Evolutionary conservation across 1,140 invertebrate species (phyloP), one percentile per base, ranked within the genome.

Genomic region (Protaetia brevitarsis): DNA sequence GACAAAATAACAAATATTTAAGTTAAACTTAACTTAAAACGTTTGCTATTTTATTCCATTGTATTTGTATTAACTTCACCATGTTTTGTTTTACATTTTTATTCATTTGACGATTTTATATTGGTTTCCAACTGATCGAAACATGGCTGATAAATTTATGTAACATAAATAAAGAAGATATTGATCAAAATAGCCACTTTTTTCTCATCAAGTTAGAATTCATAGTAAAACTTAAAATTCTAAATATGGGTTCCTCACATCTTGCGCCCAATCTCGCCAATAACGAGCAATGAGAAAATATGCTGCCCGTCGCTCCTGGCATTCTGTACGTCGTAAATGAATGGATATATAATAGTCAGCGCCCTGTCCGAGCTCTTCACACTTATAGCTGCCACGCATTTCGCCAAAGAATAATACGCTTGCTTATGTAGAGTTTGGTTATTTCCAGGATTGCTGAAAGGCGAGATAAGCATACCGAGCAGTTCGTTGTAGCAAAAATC

Each of bases 201-300:
- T n/a, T n/a, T n/a, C n/a, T n/a, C n/a, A n/a, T n/a, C n/a, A n/a
- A n/a, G n/a, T n/a, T n/a, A n/a, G n/a, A 60, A 28, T 28, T 19
- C 10, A 29, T 28, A 10, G 16, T 30, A 3, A 60, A 29, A 28
- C 11, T 19, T 60, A 57, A 16, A 23, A 60, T 67, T 11, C n/a
- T 26, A 60, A 10, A 27, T 29, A 60, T 7, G 3, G 26, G 16
- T n/a, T 45, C 78, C 88, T 87, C 83, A 95, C 91, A 96, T 88
- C 73, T 96, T 90, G 71, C 94, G 84, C 3, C 97, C 97, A 71
- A 99, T 97, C 85, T 99, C 97, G 8, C 96, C 97, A 72, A 99
- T 90, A 8, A 96, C 92, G 4, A 98, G 81, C 19, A 99, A 80
- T 56, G 94, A 90, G 82, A 99, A 98, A 69, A 98, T 90, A 68